phyloP scores from a whole-genome alignment of 2,797 vertebrate species.

The Coreius guichenoti region DNA sequence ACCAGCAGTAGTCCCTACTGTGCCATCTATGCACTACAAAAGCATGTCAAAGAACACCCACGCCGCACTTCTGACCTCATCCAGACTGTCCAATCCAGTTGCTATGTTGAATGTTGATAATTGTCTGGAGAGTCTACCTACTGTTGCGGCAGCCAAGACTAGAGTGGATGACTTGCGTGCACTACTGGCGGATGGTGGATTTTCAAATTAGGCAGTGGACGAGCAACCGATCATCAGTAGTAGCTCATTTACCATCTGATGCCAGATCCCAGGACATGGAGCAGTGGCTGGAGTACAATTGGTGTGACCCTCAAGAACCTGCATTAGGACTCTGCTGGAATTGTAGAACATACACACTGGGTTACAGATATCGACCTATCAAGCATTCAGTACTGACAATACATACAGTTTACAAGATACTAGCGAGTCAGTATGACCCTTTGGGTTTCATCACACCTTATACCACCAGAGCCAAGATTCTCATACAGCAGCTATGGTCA shows the following conservation, averaged over 20 bases:
- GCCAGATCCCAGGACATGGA: background rate
- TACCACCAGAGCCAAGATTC: constrained; percentile 26
- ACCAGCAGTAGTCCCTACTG: constrained; percentile 19
- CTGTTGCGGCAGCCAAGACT: background rate
- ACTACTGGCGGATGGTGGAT: too few relatives aligned
- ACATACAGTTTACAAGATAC: too few relatives aligned
- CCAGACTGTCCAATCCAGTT: background rate
- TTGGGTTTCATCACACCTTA: constrained; percentile 6
- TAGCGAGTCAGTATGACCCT: constrained; percentile 33
- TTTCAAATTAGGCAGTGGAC: constrained; percentile 15
- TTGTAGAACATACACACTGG: too few relatives aligned
- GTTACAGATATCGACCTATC: too few relatives aligned
- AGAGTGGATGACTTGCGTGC: background rate
- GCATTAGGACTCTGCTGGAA: too few relatives aligned
- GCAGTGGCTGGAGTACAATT: background rate
- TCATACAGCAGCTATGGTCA: too few relatives aligned
- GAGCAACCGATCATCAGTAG: background rate
- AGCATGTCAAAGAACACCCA: too few relatives aligned
- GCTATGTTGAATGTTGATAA: constrained; percentile 27
- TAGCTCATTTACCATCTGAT: background rate
- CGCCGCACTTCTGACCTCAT: too few relatives aligned
- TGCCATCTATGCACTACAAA: background rate
- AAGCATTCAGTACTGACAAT: too few relatives aligned
- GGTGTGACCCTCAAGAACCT: background rate
- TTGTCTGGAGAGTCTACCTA: background rate